A percentile compares a stretch with the other conserved stretches of the same genome.
Conservation (phyloP, 2,113 vertebrate species). For the Bubo blakistoni region DNA sequence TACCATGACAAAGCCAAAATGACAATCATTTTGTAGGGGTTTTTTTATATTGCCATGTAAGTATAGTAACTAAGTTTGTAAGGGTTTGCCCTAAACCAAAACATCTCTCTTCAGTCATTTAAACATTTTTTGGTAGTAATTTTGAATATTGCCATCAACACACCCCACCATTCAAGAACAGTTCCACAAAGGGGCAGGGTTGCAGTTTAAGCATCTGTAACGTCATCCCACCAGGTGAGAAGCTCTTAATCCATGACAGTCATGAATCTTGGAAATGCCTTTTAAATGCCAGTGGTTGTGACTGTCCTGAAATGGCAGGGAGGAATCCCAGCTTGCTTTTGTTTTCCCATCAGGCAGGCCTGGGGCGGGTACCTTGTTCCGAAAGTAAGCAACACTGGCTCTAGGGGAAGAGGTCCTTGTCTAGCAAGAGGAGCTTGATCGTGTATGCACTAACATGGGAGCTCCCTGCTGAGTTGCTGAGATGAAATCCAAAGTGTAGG, state of each 20-base stretch:
- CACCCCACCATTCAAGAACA: accelerated
- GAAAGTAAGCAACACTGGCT: accelerated
- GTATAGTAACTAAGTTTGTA: neutral
- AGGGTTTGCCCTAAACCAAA: neutral
- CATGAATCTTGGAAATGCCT: neutral
- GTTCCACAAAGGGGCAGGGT: neutral
- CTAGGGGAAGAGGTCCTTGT: neutral
- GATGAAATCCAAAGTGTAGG: neutral
- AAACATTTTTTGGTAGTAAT: neutral
- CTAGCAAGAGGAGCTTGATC: neutral
- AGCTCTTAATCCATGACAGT: neutral
- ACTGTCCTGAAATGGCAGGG: neutral
- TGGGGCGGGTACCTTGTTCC: neutral
- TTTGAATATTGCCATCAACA: neutral
- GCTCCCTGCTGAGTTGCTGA: neutral
- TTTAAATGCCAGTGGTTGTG: neutral
- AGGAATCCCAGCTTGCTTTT: neutral
- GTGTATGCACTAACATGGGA: neutral
- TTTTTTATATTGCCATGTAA: neutral
- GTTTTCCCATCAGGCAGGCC: neutral
- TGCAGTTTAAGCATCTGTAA: neutral
- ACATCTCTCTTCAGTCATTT: neutral
- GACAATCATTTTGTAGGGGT: too few species aligned
- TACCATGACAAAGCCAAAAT: neutral
- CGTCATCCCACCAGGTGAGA: too few species aligned